Conservation (phyloP, 1,140 invertebrate species). For the Pomacea maculata region DNA sequence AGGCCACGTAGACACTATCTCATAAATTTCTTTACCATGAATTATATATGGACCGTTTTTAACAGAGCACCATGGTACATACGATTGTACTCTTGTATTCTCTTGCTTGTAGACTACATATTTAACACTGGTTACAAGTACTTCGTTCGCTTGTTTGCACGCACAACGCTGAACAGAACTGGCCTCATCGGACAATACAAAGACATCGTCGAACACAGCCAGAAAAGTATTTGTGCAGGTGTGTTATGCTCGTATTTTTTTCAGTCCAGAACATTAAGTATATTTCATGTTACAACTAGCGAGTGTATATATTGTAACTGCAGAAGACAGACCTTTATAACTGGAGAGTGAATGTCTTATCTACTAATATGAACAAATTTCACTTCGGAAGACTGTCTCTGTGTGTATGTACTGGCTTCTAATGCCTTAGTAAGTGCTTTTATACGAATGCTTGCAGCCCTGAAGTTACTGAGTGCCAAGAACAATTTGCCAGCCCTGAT, state of each 20-base stretch:
- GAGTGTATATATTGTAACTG: not conserved
- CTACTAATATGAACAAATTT: too few relatives aligned
- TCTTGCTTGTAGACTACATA: slow-evolving; percentile 41
- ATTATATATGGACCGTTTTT: slow-evolving; percentile 43
- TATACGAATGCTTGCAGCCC: slow-evolving; percentile 30
- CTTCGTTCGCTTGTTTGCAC: slow-evolving; percentile 46
- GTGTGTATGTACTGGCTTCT: too few relatives aligned
- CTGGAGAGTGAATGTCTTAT: too few relatives aligned
- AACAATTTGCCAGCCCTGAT: slow-evolving; percentile 52
- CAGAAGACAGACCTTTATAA: too few relatives aligned
- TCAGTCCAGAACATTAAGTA: not conserved
- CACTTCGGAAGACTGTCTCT: too few relatives aligned
- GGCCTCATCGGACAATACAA: slow-evolving; percentile 49
- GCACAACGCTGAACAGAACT: slow-evolving; percentile 36
- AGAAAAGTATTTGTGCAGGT: slow-evolving; percentile 53
- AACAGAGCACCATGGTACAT: slow-evolving; percentile 50
- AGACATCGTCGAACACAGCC: slow-evolving; percentile 51
- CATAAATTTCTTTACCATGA: slow-evolving; percentile 46
- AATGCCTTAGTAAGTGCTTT: too few relatives aligned
- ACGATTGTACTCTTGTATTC: slow-evolving; percentile 40
- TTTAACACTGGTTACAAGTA: slow-evolving; percentile 37
- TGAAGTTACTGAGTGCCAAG: slow-evolving; percentile 49
- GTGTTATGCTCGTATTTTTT: not conserved
- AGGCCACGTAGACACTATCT: slow-evolving; percentile 40
- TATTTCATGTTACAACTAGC: not conserved